Conservation (phyloP, 2,888 invertebrate species). For the Caenorhabditis sinica region DNA sequence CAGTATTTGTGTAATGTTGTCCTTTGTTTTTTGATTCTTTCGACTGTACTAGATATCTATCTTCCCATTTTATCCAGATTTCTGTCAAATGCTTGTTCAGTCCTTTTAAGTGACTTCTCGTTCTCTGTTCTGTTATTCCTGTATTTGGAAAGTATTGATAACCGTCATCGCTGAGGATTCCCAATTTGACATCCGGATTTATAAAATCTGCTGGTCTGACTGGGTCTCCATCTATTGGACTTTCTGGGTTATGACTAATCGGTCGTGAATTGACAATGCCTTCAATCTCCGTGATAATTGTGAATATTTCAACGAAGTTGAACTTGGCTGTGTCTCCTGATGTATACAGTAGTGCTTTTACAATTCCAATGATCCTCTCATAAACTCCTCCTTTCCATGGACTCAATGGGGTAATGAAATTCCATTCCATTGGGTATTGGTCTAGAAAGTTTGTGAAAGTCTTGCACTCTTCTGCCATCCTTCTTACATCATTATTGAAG, state of each 20-base stretch:
- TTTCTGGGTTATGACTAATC: neutral
- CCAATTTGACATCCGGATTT: neutral
- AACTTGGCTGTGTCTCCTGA: neutral
- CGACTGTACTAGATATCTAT: neutral
- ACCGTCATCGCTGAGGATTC: neutral
- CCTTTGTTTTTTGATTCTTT: neutral
- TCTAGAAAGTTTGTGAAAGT: too few species aligned
- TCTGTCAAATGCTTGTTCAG: neutral
- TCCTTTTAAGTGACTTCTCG: neutral
- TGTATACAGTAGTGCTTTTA: neutral
- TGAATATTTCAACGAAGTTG: neutral
- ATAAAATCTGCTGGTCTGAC: neutral
- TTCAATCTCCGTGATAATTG: slow-evolving; percentile 2
- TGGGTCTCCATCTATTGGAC: neutral
- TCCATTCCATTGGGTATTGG: too few species aligned
- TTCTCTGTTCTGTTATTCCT: neutral
- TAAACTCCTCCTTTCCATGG: too few species aligned
- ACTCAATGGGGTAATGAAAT: too few species aligned
- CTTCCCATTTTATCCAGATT: neutral
- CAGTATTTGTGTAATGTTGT: neutral
- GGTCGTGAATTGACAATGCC: slow-evolving; percentile 10
- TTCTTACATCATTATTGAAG: too few species aligned
- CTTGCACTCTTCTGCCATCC: too few species aligned
- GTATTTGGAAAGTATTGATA: too few species aligned
- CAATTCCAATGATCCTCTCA: too few species aligned